Base-by-base conservation (phyloP, 92 coral and sea anemone species). In the Porites lobata region DNA sequence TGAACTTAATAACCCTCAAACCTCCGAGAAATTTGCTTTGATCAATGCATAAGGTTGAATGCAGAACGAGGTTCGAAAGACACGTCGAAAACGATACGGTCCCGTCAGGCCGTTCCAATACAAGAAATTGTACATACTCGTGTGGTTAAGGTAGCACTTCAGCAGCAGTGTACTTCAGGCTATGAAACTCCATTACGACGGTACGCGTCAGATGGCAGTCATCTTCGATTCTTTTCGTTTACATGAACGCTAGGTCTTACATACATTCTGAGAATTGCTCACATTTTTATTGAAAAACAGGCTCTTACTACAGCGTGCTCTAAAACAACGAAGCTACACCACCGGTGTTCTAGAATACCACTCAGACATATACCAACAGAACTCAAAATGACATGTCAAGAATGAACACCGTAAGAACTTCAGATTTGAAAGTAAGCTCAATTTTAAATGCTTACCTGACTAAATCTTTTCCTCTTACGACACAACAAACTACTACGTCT, bases 381-480 rank as follows among this genome's bases (percentile, higher is more conserved):
- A 75, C 4, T 38, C 47, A 38, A 38, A 38, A 38, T 38, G 47
- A 38, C 47, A 38, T 38, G 47, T 38, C 47, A 38, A 3, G 47
- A 38, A 38, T 4, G 47, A 38, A 38, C 47, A 75, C 78, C 64
- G 3, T n/a, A 21, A 75, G 47, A 75, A 70, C 52, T 53, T 51
- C 1, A 76, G 58, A 51, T 76, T 80, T 65, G 21, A 21, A 80
- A 73, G 43, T 43, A 78, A 78, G 19, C 50, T 56, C 20, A 52
- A 52, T 19, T 22, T 21, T 67, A 21, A 67, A 54, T 52, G 53
- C 86, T 82, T 29, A 82, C 86, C 86, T 70, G 19, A 53, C 2
- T 29, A 12, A 82, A 82, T 38, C 38, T 52, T 14, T 74, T 66
- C 63, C 54, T 73, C n/a, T 29, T 22, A 22, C 26, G 4, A 56